phyloP scores from a whole-genome alignment of 2,797 vertebrate genomes.

The Natrix natrix region DNA sequence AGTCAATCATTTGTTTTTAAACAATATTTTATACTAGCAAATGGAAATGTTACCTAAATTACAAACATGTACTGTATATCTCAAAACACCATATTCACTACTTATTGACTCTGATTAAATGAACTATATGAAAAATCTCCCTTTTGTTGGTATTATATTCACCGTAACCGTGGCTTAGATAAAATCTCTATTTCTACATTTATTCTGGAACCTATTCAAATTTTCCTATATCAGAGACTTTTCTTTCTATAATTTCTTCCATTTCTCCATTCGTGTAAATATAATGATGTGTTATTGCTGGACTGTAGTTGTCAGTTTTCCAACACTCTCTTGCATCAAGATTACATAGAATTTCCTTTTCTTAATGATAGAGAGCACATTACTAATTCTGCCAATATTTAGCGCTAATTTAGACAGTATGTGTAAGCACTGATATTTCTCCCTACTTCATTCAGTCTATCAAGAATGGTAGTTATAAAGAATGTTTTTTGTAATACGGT shows the following conservation, averaged over 20 bases:
- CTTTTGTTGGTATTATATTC: neutral
- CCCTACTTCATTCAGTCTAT: slow-evolving; percentile 19
- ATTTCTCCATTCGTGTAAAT: slow-evolving; percentile 21
- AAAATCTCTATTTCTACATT: neutral
- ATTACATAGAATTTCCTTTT: slow-evolving; percentile 49
- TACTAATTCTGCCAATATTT: slow-evolving; percentile 25
- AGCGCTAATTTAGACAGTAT: slow-evolving; percentile 30
- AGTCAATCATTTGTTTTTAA: neutral
- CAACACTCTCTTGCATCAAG: slow-evolving; percentile 45
- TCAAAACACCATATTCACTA: neutral
- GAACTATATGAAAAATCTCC: neutral
- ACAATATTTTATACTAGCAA: neutral
- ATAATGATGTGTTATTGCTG: slow-evolving; percentile 42
- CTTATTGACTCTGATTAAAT: neutral
- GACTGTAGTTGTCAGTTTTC: slow-evolving; percentile 51
- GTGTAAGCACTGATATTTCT: slow-evolving; percentile 18
- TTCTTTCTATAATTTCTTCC: neutral
- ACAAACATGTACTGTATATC: neutral
- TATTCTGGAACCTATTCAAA: neutral
- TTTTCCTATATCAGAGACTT: neutral
- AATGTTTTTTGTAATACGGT: slow-evolving; percentile 26
- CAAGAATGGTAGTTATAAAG: slow-evolving; percentile 29
- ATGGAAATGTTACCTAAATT: neutral
- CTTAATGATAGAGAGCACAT: slow-evolving; percentile 34
- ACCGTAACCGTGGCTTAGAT: neutral